Evolutionary conservation across 2,888 invertebrate species (phyloP).

Genomic region (Eueremaeus valkanovi): DNA sequence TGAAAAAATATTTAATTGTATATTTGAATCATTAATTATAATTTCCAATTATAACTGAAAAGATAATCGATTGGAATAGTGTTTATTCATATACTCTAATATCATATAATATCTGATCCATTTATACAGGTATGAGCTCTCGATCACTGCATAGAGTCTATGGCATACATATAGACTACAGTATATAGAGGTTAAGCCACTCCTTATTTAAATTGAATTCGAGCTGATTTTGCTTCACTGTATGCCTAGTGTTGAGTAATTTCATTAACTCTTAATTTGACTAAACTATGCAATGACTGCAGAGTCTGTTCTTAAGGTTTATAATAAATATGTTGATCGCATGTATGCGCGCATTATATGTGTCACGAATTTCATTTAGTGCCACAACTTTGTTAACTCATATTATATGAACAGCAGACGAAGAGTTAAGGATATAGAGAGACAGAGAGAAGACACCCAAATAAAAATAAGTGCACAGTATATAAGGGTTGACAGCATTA

Average conservation of each 20-base stretch:
- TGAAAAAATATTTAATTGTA: slow-evolving; percentile 25
- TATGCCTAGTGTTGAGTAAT: slow-evolving; percentile 23
- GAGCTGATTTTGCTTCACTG: not conserved
- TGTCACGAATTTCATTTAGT: slow-evolving; percentile 4
- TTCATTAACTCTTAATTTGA: slow-evolving; percentile 10
- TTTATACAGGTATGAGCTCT: too few species aligned
- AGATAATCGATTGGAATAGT: slow-evolving; percentile 10
- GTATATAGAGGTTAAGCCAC: not conserved
- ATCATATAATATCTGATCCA: too few species aligned
- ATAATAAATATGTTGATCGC: not conserved
- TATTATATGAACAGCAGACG: too few species aligned
- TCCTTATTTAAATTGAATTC: slow-evolving; percentile 26
- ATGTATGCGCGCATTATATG: slow-evolving; percentile 1
- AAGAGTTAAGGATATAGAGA: not conserved
- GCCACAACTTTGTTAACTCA: not conserved
- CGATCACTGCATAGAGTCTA: not conserved
- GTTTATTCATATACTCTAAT: not conserved
- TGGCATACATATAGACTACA: not conserved
- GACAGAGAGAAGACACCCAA: not conserved
- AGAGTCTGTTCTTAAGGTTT: not conserved
- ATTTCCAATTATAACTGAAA: slow-evolving; percentile 6
- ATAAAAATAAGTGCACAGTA: not conserved
- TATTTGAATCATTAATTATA: slow-evolving; percentile 19
- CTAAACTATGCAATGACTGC: not conserved
- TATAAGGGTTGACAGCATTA: too few species aligned